Base-by-base conservation (phyloP, 2,113 vertebrate species). In the Chamaea fasciata region DNA sequence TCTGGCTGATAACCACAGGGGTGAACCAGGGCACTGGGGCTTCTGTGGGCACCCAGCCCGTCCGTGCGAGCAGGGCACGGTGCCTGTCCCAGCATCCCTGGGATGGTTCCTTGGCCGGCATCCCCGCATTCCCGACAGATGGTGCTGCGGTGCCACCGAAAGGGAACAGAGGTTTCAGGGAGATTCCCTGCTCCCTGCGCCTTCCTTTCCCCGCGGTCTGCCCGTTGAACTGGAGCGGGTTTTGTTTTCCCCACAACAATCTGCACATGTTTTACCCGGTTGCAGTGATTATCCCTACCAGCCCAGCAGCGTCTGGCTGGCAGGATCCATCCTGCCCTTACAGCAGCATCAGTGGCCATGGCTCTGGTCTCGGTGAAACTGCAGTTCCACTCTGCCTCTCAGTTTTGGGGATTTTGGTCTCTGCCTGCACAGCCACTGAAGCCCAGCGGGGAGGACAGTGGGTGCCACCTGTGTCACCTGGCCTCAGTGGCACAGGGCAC, bases 11-110 rank as follows among this genome's bases (percentile, higher is more conserved):
- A 37, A 63, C 3, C 35, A 5, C 10, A 1, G 7, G 37, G 27
- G 5, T 15, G 49, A 77, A 14, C 2, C 23, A 33, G 19, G 49
- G 12, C 23, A 1, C 15, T 0, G 1, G 41, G 44, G 6, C 13
- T 77, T 26, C 68, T 15, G 0, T 30, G 4, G 47, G 49, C 14
- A 3, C 3, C 4, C 69, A 31, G 20, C 18, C 42, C 1, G 0
- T 16, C 18, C 2, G 0, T 4, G 31, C 4, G 28, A 60, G 41
- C 37, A 0, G 5, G 57, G 27, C 13, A 4, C 1, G 3, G n/a
- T 18, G 76, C n/a, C 57, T 3, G 49, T 13, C 41, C 14, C 47
- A 1, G 67, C 62, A 33, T 17, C 68, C 37, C 67, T 2, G 83
- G 11, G 56, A 44, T 27, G n/a, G 24, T 27, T 50, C 49, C 39